phyloP scores from a whole-genome alignment of 2,113 vertebrate species.

The Stegastes partitus region DNA sequence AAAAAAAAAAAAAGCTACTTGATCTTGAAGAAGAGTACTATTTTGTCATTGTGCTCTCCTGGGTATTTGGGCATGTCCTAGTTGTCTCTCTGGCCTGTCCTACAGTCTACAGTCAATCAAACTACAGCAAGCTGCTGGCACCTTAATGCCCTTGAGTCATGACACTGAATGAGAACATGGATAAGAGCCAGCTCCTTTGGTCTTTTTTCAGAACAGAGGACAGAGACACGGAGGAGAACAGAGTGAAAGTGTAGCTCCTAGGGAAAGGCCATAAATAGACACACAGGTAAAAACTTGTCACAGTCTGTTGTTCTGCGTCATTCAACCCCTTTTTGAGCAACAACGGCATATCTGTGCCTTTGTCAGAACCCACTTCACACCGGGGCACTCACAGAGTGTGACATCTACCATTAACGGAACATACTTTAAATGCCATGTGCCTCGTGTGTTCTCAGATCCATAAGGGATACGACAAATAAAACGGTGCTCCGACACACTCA shows the following conservation, averaged over 20 bases:
- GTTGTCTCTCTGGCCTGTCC: conserved; percentile 43
- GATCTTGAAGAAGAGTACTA: conserved; percentile 21
- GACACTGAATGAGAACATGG: conserved; percentile 58
- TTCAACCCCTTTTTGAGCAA: conserved; percentile 10
- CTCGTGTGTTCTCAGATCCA: neutral
- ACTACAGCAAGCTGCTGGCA: conserved; percentile 47
- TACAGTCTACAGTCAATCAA: conserved; percentile 59
- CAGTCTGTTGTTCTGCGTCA: conserved; percentile 37
- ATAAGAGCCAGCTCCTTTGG: conserved; percentile 56
- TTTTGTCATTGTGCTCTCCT: conserved; percentile 43
- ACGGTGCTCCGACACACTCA: conserved; percentile 10
- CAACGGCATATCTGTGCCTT: conserved; percentile 2
- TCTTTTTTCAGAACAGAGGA: conserved; percentile 63
- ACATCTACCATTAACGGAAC: neutral
- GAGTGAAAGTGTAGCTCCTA: conserved; percentile 52
- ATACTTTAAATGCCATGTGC: neutral
- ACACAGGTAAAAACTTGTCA: conserved; percentile 53
- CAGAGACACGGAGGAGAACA: conserved; percentile 50
- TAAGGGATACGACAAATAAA: neutral
- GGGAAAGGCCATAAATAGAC: conserved; percentile 60
- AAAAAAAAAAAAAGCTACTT: neutral
- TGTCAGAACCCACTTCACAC: neutral
- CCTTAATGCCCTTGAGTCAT: conserved; percentile 67
- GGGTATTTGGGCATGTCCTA: conserved; percentile 38
- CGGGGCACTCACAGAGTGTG: neutral